A percentile compares a stretch with the other conserved stretches of the same genome.
These are phyloP conservation scores for Drosophila auraria DNA, from an alignment of 1,140 invertebrate species.

Conservation along the genomic window DNA sequence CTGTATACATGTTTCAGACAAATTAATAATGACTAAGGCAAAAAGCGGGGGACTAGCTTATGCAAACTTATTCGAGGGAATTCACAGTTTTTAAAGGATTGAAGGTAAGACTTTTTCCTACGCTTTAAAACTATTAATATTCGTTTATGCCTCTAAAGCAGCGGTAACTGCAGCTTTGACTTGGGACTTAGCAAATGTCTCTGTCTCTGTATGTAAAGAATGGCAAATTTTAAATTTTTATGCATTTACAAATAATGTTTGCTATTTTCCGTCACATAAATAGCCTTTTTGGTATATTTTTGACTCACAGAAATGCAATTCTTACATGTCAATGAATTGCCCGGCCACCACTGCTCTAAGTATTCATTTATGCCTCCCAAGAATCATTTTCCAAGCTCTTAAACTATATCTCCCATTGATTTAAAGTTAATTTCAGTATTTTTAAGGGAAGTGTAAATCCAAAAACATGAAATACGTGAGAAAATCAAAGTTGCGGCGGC, in stretches of 20 bases:
- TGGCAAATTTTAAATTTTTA: too few relatives aligned
- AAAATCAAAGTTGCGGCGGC: constrained; percentile 59
- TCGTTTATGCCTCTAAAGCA: too few relatives aligned
- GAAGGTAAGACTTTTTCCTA: neutral
- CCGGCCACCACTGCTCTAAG: too few relatives aligned
- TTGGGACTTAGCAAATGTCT: too few relatives aligned
- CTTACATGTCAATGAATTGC: too few relatives aligned
- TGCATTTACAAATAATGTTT: too few relatives aligned
- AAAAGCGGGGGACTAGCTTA: neutral
- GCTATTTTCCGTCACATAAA: too few relatives aligned
- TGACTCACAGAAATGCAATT: too few relatives aligned
- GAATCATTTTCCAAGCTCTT: constrained; percentile 3
- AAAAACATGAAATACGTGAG: constrained; percentile 84
- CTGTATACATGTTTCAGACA: constrained; percentile 28
- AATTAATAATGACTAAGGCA: constrained; percentile 18
- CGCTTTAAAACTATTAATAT: neutral
- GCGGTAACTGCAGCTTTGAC: too few relatives aligned
- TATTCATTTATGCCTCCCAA: neutral
- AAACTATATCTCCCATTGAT: neutral
- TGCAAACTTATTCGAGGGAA: constrained; percentile 1
- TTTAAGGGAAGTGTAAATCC: constrained; percentile 50
- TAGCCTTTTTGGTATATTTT: too few relatives aligned
- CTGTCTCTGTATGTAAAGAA: too few relatives aligned
- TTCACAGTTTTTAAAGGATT: constrained; percentile 1
- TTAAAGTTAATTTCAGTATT: constrained; percentile 17